Evolutionary conservation across 2,888 invertebrate genomes (phyloP).

Genomic region (Pristionchus maxplancki): DNA sequence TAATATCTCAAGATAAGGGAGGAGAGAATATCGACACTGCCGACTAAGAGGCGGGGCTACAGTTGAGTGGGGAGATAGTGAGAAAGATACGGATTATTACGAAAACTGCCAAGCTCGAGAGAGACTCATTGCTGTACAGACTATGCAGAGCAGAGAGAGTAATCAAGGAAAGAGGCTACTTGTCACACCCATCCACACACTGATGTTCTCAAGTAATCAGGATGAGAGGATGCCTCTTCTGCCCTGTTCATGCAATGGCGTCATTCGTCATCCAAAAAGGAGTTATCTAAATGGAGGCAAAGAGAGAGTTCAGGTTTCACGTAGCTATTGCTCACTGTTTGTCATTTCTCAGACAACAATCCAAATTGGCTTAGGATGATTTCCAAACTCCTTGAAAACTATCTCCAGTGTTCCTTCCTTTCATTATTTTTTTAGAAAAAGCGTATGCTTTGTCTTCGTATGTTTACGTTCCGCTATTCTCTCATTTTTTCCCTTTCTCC

Average conservation of each 20-base stretch:
- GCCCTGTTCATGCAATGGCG: not conserved
- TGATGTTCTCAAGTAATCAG: slow-evolving; percentile 24
- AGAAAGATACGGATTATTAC: slow-evolving; percentile 20
- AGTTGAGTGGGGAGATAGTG: not conserved
- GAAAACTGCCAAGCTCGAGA: not conserved
- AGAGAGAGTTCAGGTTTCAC: too few relatives aligned
- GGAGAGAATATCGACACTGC: not conserved
- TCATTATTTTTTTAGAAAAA: not conserved
- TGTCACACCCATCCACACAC: slow-evolving; percentile 1
- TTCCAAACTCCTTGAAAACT: too few relatives aligned
- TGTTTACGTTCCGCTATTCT: slow-evolving; percentile 7
- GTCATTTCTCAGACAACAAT: too few relatives aligned
- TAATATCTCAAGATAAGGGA: not conserved
- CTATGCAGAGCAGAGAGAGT: not conserved
- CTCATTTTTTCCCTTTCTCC: not conserved
- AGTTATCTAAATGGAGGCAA: too few relatives aligned
- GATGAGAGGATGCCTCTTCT: not conserved
- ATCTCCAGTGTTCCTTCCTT: not conserved
- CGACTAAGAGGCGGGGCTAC: slow-evolving; percentile 9
- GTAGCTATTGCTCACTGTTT: too few relatives aligned
- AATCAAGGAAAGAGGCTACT: slow-evolving; percentile 29
- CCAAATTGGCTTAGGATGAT: too few relatives aligned
- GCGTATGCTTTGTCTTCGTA: not conserved
- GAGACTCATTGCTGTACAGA: not conserved
- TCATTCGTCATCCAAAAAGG: not conserved